phyloP scores from a whole-genome alignment of 1,140 invertebrate genomes.

The Drosophila lacteicornis region DNA sequence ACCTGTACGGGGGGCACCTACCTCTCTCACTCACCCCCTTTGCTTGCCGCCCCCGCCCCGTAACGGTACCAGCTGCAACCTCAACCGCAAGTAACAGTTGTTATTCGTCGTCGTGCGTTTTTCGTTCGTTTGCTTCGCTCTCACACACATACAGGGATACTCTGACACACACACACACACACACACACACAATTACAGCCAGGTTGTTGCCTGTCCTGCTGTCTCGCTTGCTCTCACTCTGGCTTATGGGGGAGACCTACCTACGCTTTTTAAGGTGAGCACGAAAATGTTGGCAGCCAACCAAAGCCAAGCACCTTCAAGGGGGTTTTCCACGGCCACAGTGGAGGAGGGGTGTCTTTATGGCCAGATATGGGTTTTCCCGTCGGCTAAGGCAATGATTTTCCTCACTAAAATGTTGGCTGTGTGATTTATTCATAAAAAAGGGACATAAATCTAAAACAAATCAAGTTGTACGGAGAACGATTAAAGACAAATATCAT shows the following conservation, averaged over 20 bases:
- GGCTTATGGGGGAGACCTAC: conserved; percentile 51
- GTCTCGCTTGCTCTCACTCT: conserved; percentile 59
- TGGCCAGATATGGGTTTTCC: conserved; percentile 33
- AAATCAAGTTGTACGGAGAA: not conserved
- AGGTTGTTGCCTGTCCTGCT: conserved; percentile 73
- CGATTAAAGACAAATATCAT: not conserved
- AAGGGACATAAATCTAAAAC: conserved; percentile 2
- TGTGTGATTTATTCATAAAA: conserved; percentile 50
- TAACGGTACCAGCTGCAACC: conserved; percentile 24
- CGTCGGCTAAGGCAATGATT: conserved; percentile 43
- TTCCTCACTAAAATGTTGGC: not conserved
- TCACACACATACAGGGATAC: conserved; percentile 28
- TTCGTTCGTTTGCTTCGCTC: conserved; percentile 77
- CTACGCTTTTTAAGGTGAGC: conserved; percentile 75
- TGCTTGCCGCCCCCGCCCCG: not conserved
- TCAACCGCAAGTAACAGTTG: conserved; percentile 78
- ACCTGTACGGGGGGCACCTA: conserved; percentile 15
- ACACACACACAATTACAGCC: conserved; percentile 51
- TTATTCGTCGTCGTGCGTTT: conserved; percentile 80
- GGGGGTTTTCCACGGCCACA: conserved; percentile 27
- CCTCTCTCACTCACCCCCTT: conserved; percentile 34
- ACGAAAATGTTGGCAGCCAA: conserved; percentile 84
- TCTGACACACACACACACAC: conserved; percentile 7
- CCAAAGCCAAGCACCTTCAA: conserved; percentile 81
- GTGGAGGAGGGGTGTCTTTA: conserved; percentile 13